Evolutionary conservation across 2,797 vertebrate genomes (phyloP).

Genomic region (Lutjanus argentimaculatus): DNA sequence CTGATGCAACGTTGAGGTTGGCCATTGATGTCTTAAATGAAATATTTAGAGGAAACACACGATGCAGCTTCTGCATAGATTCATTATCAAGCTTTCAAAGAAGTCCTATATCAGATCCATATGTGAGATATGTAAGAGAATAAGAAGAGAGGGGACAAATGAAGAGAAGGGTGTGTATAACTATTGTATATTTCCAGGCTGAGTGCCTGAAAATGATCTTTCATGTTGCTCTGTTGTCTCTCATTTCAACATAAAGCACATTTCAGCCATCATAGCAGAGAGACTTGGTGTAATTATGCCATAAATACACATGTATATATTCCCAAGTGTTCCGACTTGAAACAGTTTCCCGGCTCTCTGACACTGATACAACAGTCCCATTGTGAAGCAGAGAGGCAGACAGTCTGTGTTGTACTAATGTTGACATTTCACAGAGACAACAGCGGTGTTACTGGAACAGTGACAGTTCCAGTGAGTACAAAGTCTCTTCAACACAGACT

Average conservation of each 20-base stretch:
- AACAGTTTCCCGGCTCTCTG: conserved; percentile 58
- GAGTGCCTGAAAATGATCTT: conserved; percentile 5
- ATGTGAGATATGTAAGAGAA: conserved; percentile 10
- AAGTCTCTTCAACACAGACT: conserved; percentile 43
- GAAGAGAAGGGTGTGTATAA: conserved; percentile 1
- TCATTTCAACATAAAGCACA: conserved; percentile 14
- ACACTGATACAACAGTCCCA: conserved; percentile 61
- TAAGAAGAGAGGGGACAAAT: background rate
- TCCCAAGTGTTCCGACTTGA: conserved; percentile 58
- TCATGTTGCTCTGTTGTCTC: conserved; percentile 6
- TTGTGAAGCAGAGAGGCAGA: conserved; percentile 69
- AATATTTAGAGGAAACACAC: background rate
- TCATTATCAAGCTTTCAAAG: conserved; percentile 12
- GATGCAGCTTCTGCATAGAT: conserved; percentile 18
- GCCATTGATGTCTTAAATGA: conserved; percentile 16
- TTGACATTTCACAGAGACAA: conserved; percentile 75
- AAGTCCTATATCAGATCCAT: background rate
- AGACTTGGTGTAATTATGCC: conserved; percentile 3
- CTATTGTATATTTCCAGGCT: conserved; percentile 11
- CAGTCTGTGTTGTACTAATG: conserved; percentile 68
- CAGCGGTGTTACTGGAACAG: conserved; percentile 48
- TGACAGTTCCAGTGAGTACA: conserved; percentile 43
- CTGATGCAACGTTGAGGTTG: background rate
- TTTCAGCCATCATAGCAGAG: conserved; percentile 17
- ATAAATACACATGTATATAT: conserved; percentile 4